A percentile compares a stretch with the other conserved stretches of the same genome.
Conservation (phyloP, 2,888 invertebrate species). For the Ectobius pallidus region DNA sequence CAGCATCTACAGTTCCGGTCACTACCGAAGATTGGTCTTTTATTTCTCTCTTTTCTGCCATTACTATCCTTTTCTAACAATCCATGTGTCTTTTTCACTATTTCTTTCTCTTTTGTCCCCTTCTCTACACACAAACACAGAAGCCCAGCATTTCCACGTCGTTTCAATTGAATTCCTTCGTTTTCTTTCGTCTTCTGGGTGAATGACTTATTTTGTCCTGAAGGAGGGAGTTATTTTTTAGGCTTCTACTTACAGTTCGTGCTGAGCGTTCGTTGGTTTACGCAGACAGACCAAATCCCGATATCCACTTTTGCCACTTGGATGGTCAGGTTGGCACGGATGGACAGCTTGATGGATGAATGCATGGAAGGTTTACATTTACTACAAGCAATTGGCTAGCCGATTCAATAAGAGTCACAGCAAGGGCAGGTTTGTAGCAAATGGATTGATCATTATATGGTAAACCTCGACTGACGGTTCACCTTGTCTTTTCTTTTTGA, state of each 20-base stretch:
- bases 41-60: no score
- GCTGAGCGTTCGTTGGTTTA: no score
- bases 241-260: no score
- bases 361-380: conserved; percentile 13
- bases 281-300: no score
- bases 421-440: not conserved
- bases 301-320: conserved; percentile 15
- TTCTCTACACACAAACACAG: no score
- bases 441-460: conserved; percentile 1
- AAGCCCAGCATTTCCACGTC: no score
- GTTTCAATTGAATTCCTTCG: conserved; percentile 22
- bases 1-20: conserved; percentile 5
- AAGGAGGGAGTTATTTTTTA: conserved; percentile 17
- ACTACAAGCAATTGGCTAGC: conserved; percentile 12
- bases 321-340: no score
- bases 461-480: no score
- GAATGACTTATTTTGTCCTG: conserved; percentile 29
- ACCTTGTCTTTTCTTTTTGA: no score
- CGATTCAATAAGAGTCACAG: not conserved
- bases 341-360: conserved; percentile 15
- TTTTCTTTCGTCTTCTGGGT: not conserved
- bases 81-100: no score
- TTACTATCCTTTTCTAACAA: no score
- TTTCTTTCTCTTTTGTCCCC: no score
- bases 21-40: conserved; percentile 19